Conservation (phyloP, 1,140 invertebrate genomes). For the Leguminivora glycinivorella region DNA sequence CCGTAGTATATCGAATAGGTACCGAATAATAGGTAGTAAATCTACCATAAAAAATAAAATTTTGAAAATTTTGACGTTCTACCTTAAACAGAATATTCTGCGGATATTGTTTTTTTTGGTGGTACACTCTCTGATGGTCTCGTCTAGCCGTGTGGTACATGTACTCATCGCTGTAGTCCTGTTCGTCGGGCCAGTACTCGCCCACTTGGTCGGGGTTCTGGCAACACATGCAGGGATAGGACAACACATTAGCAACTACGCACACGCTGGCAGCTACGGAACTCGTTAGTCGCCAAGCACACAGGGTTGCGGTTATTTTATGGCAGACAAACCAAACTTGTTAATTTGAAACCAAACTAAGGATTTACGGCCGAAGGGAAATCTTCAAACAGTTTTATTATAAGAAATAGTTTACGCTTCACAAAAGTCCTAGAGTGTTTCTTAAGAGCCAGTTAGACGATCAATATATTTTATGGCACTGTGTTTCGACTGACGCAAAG, state of each 20-base stretch:
- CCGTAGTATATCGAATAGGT: background rate
- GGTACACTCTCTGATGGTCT: conserved; percentile 69
- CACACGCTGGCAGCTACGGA: conserved; percentile 46
- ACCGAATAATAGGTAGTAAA: background rate
- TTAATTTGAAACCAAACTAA: conserved; percentile 6
- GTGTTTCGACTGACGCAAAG: too few relatives aligned
- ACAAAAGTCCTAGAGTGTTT: background rate
- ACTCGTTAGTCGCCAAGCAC: conserved; percentile 26
- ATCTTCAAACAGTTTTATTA: background rate
- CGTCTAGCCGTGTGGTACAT: conserved; percentile 74
- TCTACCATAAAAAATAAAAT: background rate
- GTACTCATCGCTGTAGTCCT: conserved; percentile 73
- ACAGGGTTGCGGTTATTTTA: conserved; percentile 27
- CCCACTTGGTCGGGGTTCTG: conserved; percentile 60
- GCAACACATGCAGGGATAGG: conserved; percentile 52
- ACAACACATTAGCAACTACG: conserved; percentile 54
- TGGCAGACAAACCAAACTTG: conserved; percentile 10
- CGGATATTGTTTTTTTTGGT: conserved; percentile 74
- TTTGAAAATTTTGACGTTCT: conserved; percentile 39
- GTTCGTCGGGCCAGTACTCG: conserved; percentile 68
- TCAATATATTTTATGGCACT: too few relatives aligned
- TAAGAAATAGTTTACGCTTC: background rate
- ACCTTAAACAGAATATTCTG: conserved; percentile 75
- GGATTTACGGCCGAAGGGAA: background rate
- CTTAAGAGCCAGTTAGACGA: background rate